Conservation (phyloP, 92 coral and sea anemone species). For the Pocillopora grandis region DNA sequence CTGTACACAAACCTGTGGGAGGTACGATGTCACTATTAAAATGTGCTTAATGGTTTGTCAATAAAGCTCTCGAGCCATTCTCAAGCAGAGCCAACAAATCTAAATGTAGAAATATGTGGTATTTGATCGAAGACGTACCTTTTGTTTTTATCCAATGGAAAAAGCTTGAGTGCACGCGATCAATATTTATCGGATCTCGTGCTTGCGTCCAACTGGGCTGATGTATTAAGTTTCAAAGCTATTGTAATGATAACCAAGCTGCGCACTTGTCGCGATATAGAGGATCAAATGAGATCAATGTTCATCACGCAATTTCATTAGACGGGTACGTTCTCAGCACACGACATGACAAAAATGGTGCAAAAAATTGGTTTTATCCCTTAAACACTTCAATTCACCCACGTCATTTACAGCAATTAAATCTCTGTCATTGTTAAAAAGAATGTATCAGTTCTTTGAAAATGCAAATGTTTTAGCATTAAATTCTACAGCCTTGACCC, state of each 20-base stretch:
- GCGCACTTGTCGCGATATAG: constrained; percentile 25
- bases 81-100: neutral
- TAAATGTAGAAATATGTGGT: neutral
- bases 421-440: constrained; percentile 25
- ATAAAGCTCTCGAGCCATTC: constrained; percentile 17
- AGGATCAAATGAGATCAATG: neutral
- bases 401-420: constrained; percentile 35
- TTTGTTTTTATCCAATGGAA: neutral
- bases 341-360: neutral
- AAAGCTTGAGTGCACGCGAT: neutral
- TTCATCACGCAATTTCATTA: constrained; percentile 21
- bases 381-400: neutral
- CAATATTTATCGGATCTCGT: constrained; percentile 36
- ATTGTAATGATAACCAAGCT: constrained; percentile 21
- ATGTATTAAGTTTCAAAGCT: constrained; percentile 24
- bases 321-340: neutral
- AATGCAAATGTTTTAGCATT: constrained; percentile 29
- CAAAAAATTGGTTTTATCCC: neutral
- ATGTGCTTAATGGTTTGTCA: constrained; percentile 45
- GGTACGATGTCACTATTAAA: constrained; percentile 33
- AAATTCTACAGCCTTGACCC: constrained; percentile 11
- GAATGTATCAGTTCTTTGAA: constrained; percentile 31
- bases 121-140: constrained; percentile 22
- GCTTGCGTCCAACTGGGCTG: constrained; percentile 26
- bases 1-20: constrained; percentile 44